phyloP scores from a whole-genome alignment of 2,113 vertebrate genomes.

The Cebus imitator region DNA sequence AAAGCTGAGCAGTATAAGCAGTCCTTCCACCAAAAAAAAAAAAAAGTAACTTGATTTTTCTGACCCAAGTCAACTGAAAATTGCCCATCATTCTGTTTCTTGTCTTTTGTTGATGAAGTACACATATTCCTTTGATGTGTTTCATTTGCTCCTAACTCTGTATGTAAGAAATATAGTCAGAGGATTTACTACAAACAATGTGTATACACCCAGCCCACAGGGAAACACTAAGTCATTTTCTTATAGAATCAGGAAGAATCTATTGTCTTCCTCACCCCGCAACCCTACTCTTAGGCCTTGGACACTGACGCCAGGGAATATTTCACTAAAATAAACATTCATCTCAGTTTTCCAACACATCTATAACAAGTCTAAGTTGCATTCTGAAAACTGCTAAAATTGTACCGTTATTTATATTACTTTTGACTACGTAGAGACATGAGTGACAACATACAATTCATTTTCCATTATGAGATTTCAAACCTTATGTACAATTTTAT shows the following conservation, averaged over 20 bases:
- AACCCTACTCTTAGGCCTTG: not conserved
- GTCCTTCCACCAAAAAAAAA: not conserved
- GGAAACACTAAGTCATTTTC: not conserved
- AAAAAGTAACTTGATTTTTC: slow-evolving; percentile 25
- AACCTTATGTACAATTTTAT: not conserved
- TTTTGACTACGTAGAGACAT: not conserved
- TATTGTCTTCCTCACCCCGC: not conserved
- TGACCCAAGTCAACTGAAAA: not conserved
- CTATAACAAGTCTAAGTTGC: not conserved
- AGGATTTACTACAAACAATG: not conserved
- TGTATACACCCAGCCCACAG: not conserved
- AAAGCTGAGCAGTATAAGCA: not conserved
- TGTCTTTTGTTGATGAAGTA: not conserved
- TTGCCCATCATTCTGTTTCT: not conserved
- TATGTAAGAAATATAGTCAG: not conserved
- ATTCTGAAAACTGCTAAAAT: not conserved
- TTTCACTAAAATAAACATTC: slow-evolving; percentile 13
- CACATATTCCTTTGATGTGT: not conserved
- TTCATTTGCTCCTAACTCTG: not conserved
- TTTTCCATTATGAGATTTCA: not conserved
- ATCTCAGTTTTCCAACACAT: not conserved
- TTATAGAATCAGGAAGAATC: not conserved
- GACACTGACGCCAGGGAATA: not conserved
- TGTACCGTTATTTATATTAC: not conserved
- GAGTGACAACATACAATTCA: not conserved